phyloP scores from a whole-genome alignment of 2,797 vertebrate species.

The Peromyscus melanophrys region DNA sequence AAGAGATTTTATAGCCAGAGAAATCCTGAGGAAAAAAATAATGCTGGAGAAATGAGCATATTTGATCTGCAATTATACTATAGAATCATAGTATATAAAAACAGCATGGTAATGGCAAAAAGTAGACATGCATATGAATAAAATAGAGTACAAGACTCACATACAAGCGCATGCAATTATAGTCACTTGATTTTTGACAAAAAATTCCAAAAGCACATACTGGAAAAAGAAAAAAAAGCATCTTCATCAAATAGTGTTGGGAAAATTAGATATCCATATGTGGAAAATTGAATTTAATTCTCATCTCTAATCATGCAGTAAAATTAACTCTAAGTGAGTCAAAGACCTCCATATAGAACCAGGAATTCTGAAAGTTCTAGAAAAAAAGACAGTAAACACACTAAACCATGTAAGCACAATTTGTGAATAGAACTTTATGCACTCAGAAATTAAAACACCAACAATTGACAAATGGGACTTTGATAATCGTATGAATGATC shows the following conservation, averaged over 20 bases:
- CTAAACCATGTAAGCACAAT: neutral
- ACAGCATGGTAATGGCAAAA: neutral
- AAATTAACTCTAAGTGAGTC: neutral
- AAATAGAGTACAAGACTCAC: neutral
- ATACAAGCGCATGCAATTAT: neutral
- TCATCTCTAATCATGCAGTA: neutral
- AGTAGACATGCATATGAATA: neutral
- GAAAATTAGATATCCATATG: neutral
- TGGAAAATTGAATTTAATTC: neutral
- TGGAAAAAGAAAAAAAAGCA: neutral
- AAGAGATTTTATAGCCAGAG: neutral
- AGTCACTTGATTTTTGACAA: neutral
- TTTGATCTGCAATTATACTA: neutral
- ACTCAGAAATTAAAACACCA: neutral
- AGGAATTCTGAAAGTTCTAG: neutral
- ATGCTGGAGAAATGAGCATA: neutral
- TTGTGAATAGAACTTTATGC: neutral
- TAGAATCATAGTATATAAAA: neutral
- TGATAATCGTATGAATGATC: neutral
- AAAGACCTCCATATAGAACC: neutral
- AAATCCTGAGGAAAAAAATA: neutral
- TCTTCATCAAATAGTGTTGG: neutral
- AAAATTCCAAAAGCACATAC: neutral
- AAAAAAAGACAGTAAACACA: neutral
- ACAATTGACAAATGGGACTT: neutral